Base-by-base conservation (phyloP, 2,113 vertebrate genomes). In the Pleuronectes platessa region DNA sequence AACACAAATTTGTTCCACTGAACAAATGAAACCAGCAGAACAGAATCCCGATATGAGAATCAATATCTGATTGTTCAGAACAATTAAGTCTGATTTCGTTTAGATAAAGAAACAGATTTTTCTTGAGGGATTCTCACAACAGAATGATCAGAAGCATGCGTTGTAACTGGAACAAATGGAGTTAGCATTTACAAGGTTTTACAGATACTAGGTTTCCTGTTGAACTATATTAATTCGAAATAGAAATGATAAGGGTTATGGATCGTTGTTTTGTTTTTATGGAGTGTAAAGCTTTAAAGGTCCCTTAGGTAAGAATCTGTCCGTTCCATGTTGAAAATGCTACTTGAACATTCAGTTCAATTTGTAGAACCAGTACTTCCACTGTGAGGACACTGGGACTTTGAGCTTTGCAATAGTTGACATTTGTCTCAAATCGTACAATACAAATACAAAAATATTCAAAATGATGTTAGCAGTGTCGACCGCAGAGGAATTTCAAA, bases 371-470 rank as follows among this genome's bases (percentile, higher is more conserved):
- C 26, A 47, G 10, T 56, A 24, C 21, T 8, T 60, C 3, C 17
- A 37, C 54, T 26, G 3, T 64, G 27, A 59, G 6, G 64, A 62
- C 21, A 23, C 23, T 74, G 58, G 35, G 61, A 47, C 20, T 74
- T 62, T 42, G 56, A 47, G 47, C 67, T 68, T 62, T 42, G 40
- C 14, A 21, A 12, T 7, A 7, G 40, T 21, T 13, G 26, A 40
- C 53, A 56, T 49, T 71, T 42, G 11, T 12, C 53, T 18, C 3
- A 55, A 21, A 55, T 18, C 23, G 8, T 55, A 11, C 53, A 55
- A 23, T 12, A 5, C 20, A 7, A 17, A 4, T 6, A 5, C 21
- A 20, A 18, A 55, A 55, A 47, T 31, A 47, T 47, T 4, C 45
- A 10, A 55, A 21, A 10, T n/a, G 45, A 31, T 66, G 26, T 17